phyloP scores from a whole-genome alignment of 1,140 invertebrate species.

The Cydia fagiglandana region DNA sequence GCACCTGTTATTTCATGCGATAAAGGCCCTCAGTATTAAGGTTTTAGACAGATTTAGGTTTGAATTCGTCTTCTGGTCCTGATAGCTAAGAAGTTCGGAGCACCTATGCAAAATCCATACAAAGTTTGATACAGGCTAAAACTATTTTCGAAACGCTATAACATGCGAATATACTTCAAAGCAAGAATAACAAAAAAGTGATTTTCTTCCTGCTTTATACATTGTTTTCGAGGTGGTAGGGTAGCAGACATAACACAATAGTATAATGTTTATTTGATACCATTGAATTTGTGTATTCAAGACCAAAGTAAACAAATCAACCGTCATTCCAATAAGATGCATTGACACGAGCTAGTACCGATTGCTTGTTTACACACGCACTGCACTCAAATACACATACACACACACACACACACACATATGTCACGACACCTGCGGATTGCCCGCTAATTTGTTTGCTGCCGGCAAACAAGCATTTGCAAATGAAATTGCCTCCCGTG shows the following conservation, averaged over 20 bases:
- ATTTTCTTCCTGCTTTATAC: no score
- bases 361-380: slow-evolving; percentile 11
- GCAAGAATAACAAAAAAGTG: no score
- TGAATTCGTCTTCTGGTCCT: background rate
- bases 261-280: no score
- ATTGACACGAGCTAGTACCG: background rate
- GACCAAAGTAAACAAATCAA: background rate
- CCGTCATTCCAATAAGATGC: background rate
- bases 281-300: background rate
- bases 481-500: slow-evolving; percentile 10
- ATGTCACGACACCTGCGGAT: slow-evolving; percentile 22
- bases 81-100: background rate
- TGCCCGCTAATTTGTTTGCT: slow-evolving; percentile 21
- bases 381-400: background rate
- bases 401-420: background rate
- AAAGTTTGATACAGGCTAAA: background rate
- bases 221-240: no score
- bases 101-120: background rate
- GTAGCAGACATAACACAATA: no score
- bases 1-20: no score
- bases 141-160: background rate
- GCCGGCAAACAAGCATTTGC: slow-evolving; percentile 27
- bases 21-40: background rate
- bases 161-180: no score
- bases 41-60: background rate